Evolutionary conservation across 2,888 invertebrate genomes (phyloP), one percentile per base, ranked within the genome.

Genomic region (Hemaris fuciformis): DNA sequence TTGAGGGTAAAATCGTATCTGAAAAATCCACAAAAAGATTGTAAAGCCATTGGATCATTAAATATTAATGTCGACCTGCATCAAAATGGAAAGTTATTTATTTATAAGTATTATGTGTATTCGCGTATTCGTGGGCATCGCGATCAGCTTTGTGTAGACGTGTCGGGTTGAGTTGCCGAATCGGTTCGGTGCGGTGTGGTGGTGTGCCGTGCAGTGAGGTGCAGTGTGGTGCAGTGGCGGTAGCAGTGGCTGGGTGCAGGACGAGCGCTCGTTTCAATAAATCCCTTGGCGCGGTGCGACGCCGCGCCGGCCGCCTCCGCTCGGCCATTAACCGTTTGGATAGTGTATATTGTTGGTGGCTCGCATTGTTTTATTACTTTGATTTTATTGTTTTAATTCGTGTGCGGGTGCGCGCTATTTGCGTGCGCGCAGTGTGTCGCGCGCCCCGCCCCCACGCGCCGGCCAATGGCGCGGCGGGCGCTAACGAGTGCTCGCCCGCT

Each of bases 371-470:
- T 91, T 91, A 91, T 91, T 89, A 89, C 84, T 87, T 88, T 89
- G 84, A 89, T 91, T 91, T 91, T 91, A 91, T 91, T 91, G 91
- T 91, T 92, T 92, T 92, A 91, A 91, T 92, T 91, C 88, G 90
- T 89, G 91, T 87, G 86, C 87, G 88, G 88, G 87, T 88, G 90
- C 88, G 89, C 88, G 91, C 89, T 90, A 91, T 90, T 91, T 91
- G 91, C 91, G 91, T 91, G 90, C 83, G 91, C 91, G 91, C 91
- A 88, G 88, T 87, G 87, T 86, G 89, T 86, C 86, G 87, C 83
- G 73, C 69, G 87, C 86, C 86, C 83, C 87, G 88, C 88, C 88
- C 85, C 82, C 81, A 75, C 73, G 76, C 79, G 78, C 75, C 80
- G 84, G 73, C 91, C 91, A 91, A 91, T 91, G 71, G 83, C 81